Base-by-base conservation (phyloP, 2,797 vertebrate species). In the Microctenopoma steveboyesi region DNA sequence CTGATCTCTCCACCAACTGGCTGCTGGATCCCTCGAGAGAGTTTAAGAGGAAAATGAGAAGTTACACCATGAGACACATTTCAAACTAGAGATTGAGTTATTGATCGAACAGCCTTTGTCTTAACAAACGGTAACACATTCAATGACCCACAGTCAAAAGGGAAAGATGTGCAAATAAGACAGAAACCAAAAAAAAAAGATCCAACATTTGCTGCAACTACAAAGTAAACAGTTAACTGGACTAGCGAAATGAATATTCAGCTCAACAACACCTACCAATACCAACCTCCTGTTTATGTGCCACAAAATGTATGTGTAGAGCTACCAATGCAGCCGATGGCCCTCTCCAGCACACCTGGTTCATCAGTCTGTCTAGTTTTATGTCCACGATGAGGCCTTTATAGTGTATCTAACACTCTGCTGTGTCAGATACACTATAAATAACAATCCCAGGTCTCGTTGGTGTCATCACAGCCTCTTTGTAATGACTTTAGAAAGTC, bases 1-100 rank as follows among this genome's bases (percentile, higher is more conserved):
- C 86, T 88, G 85, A 92, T 84, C 86, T 83, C 72, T 67, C 69
- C 63, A 56, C 84, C 58, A 75, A 85, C 72, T 55, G 62, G 69
- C 75, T 69, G 65, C 75, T 72, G 48, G 47, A 5, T 27, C 64
- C 68, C 66, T 56, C 56, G 15, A 59, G 33, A 58, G 51, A 58
- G 27, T 33, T 22, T 16, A 7, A 25, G 60, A 43, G 51, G 59
- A 27, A 63, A 56, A 58, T 5, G 7, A 50, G 51, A 71, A 40
- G 30, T 42, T 35, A 33, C 4, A 37, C 14, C 18, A 37, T 62
- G 49, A 72, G 28, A 63, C 58, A 22, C 53, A 16, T 37, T 1
- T 7, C 50, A 42, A 15, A 70, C 65, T 4, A 13, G 33, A n/a
- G 12, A 45, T 54, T 2, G 0, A 58, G 37, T 55, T 12, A 71